These are phyloP conservation scores for Papilio polytes DNA, from an alignment of 1,140 invertebrate species.

Conservation along the genomic window DNA sequence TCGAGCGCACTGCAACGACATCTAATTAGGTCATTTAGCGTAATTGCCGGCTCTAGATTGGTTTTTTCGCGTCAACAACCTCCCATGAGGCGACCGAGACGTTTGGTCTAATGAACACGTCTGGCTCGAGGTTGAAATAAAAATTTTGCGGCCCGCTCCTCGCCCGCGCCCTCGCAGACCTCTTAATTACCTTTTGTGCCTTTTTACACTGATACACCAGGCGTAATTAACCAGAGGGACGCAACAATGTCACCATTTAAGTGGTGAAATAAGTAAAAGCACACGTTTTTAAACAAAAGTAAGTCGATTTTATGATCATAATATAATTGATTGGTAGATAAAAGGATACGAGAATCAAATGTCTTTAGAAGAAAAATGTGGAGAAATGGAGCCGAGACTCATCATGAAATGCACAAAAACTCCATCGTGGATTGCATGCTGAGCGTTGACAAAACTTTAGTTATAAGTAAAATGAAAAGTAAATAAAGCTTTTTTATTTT, in stretches of 20 bases:
- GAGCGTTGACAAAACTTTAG: background rate
- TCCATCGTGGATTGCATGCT: background rate
- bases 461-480: background rate
- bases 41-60: conserved; percentile 76
- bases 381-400: background rate
- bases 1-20: conserved; percentile 45
- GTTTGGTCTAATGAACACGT: conserved; percentile 71
- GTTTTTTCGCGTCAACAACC: conserved; percentile 74
- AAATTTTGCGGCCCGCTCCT: conserved; percentile 42
- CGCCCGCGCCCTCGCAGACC: conserved; percentile 35
- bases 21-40: conserved; percentile 75
- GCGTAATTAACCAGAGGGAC: conserved; percentile 34
- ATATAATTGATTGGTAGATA: background rate
- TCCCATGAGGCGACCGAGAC: conserved; percentile 59
- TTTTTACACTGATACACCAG: conserved; percentile 31
- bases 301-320: too few species aligned
- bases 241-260: conserved; percentile 24
- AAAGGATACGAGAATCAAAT: background rate
- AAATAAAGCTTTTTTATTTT: conserved; percentile 41
- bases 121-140: conserved; percentile 56
- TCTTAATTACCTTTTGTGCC: conserved; percentile 43
- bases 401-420: background rate
- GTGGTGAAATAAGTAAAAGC: background rate
- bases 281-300: background rate
- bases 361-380: background rate